Evolutionary conservation across 1,140 invertebrate genomes (phyloP), one percentile per base, ranked within the genome.

Genomic region (Euura lappo): DNA sequence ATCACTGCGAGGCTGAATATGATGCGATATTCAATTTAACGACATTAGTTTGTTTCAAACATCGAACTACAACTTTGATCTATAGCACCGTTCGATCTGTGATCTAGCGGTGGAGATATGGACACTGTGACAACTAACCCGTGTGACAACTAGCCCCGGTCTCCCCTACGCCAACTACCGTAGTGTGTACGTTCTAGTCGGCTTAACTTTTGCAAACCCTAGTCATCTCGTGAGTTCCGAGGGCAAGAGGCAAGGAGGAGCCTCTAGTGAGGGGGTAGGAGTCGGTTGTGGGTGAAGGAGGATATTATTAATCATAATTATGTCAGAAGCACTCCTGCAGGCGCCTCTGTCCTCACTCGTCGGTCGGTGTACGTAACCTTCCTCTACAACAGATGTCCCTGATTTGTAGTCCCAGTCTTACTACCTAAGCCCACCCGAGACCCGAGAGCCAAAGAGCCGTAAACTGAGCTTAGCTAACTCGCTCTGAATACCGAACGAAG

Each of bases 221-320:
- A 11, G 66, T 28, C 42, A 42, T 42, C 42, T 0, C 42, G 13
- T n/a, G 51, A 60, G 51, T 60, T 66, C 28, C 28, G 28, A 28
- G 28, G 28, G 28, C 28, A 28, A 28, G 28, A 28, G 28, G 28
- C 28, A 28, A 28, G 28, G 28, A 28, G 28, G 1, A 28, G 28
- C 28, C 28, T 28, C 28, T 1, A 28, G 28, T 28, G 28, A 28
- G 28, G 28, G 28, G 28, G 28, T 28, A 28, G 28, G 28, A 28
- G 28, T 28, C 28, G 28, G 28, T 28, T 28, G 28, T 28, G 28
- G 28, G 28, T 28, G 42, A 46, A 28, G 42, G 68, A 76, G 78
- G 75, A 76, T 78, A 77, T 77, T 77, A 78, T 79, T 78, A 79
- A 79, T 79, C 78, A 79, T 79, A 79, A 79, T 78, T 78, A 79